Evolutionary conservation across 1,140 invertebrate species (phyloP).

Genomic region (Anastrepha obliqua): DNA sequence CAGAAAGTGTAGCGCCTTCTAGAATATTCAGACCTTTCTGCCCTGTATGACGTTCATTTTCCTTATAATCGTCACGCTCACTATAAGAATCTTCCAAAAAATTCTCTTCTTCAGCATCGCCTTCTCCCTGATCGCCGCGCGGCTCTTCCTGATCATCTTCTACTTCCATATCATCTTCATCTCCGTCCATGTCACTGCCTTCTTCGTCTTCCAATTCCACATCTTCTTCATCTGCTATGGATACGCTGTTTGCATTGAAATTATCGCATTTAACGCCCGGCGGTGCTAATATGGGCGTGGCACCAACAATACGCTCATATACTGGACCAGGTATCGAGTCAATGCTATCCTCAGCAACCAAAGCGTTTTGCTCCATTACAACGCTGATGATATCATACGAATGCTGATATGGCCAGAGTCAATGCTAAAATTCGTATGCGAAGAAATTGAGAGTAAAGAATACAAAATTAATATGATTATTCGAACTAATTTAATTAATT

Average conservation of each 20-base stretch:
- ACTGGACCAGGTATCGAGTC: constrained; percentile 69
- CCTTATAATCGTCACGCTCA: constrained; percentile 7
- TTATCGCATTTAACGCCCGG: neutral
- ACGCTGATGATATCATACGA: constrained; percentile 25
- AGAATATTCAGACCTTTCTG: neutral
- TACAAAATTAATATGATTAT: constrained; percentile 6
- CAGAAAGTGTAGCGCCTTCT: neutral
- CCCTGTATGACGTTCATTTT: neutral
- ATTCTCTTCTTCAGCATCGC: constrained; percentile 12
- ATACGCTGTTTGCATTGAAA: neutral
- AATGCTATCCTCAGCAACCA: constrained; percentile 61
- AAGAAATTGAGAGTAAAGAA: constrained; percentile 31
- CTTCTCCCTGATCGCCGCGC: neutral
- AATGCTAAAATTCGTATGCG: neutral
- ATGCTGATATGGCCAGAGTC: neutral
- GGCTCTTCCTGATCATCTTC: neutral
- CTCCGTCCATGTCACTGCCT: neutral
- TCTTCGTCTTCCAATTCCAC: constrained; percentile 19
- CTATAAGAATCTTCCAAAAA: constrained; percentile 10
- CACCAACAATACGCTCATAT: constrained; percentile 65
- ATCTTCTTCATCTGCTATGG: neutral
- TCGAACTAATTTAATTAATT: constrained; percentile 43
- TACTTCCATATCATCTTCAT: constrained; percentile 32
- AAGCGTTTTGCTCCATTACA: constrained; percentile 13
- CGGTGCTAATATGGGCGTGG: neutral